These are phyloP conservation scores for Microcaecilia unicolor DNA, from an alignment of 2,797 vertebrate genomes.

Conservation along the genomic window DNA sequence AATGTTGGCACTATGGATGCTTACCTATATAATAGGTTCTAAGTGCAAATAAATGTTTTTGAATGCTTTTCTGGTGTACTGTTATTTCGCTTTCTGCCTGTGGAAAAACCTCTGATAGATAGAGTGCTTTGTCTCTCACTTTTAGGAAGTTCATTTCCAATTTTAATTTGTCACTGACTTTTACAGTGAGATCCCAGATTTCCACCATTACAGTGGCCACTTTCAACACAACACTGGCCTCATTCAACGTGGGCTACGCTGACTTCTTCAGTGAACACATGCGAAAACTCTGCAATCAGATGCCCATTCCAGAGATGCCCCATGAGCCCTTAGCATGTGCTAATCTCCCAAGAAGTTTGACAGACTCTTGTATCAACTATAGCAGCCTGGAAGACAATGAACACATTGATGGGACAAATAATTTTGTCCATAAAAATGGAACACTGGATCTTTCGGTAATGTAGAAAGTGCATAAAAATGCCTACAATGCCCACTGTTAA, in stretches of 20 bases:
- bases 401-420: constrained; percentile 91
- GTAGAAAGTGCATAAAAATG: constrained; percentile 21
- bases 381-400: constrained; percentile 88
- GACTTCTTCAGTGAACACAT: constrained; percentile 98
- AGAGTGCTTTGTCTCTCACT: too few species aligned
- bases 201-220: constrained; percentile 97
- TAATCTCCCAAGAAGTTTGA: constrained; percentile 92
- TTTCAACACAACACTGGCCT: constrained; percentile 94
- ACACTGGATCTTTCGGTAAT: constrained; percentile 93
- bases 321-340: constrained; percentile 85
- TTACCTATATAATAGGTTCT: too few species aligned
- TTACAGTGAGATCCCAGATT: constrained; percentile 88
- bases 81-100: too few species aligned
- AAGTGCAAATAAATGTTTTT: too few species aligned
- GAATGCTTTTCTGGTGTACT: too few species aligned
- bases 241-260: constrained; percentile 93
- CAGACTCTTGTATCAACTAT: constrained; percentile 98
- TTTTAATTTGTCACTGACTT: constrained; percentile 3
- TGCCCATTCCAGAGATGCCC: constrained; percentile 79
- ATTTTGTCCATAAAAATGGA: constrained; percentile 95
- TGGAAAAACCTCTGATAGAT: too few species aligned
- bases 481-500: too few species aligned
- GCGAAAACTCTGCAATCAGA: constrained; percentile 91
- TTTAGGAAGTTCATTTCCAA: too few species aligned
- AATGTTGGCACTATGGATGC: too few species aligned